A percentile compares a stretch with the other conserved stretches of the same genome.
Evolutionary conservation across 2,113 vertebrate genomes (phyloP).

Genomic region (Panthera tigris): DNA sequence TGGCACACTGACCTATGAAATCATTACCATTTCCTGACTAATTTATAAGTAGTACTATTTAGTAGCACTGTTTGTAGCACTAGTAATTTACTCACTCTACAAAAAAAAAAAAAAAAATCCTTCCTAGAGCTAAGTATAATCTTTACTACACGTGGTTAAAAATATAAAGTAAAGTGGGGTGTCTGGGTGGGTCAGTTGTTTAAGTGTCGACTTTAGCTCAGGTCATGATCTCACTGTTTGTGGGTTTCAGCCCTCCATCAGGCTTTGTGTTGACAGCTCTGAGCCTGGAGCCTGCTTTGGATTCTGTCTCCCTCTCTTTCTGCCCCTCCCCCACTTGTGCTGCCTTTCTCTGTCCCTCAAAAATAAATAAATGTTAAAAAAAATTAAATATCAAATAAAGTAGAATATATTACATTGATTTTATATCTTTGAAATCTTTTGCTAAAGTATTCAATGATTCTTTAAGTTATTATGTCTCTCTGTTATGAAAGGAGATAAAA

Average conservation of each 20-base stretch:
- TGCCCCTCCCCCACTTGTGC: no score
- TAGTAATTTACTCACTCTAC: neutral
- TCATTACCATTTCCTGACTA: neutral
- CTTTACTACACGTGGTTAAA: neutral
- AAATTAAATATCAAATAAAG: neutral
- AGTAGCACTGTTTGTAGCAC: neutral
- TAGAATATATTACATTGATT: neutral
- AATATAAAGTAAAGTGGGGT: neutral
- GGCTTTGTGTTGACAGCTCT: no score
- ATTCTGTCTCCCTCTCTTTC: no score
- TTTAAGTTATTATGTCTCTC: constrained; percentile 56
- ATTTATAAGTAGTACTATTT: neutral
- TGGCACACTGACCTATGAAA: neutral
- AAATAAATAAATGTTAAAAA: no score
- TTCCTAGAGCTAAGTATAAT: neutral
- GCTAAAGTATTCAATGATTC: constrained; percentile 48
- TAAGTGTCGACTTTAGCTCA: no score
- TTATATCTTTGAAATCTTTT: constrained; percentile 11
- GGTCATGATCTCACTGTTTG: no score
- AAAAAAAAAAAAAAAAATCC: neutral
- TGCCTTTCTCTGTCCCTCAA: no score
- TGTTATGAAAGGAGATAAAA: constrained; percentile 31
- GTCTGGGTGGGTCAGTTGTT: no score
- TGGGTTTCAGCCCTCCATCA: no score
- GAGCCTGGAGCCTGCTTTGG: no score